Base-by-base conservation (phyloP, 2,113 vertebrate genomes). In the Campylorhamphus procurvoides region DNA sequence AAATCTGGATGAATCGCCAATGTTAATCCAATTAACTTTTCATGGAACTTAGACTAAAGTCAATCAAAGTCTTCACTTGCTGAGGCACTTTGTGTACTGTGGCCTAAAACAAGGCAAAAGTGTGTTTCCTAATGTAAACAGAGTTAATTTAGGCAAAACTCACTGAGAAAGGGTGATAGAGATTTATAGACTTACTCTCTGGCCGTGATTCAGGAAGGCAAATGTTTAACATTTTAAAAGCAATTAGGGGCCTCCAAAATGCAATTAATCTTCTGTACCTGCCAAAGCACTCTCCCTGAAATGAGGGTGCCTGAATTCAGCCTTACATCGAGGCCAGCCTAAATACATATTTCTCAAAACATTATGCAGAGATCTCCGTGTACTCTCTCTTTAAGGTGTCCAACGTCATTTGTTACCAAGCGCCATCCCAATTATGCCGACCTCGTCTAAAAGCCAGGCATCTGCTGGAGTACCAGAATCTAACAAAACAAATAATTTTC, bases 401-500 rank as follows among this genome's bases (percentile, higher is more conserved):
- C 94, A 88, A 94, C 62, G 69, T 95, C 96, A 97, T 84, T 95
- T 84, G 95, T 86, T 83, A 55, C 94, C 63, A 90, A 93, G 96
- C 22, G 28, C 10, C 33, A 96, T 77, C 96, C 95, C 90, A 95
- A 94, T 95, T 80, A 81, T 89, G 80, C 96, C 96, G 94, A 78
- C 89, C 90, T 87, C 50, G 90, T 49, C 91, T 96, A 84, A 97
- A 98, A 94, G 87, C 90, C 96, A 97, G 94, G 84, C 84, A 96
- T 97, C 96, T 97, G 81, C 83, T 82, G 28, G 91, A 97, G 89
- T 28, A 83, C 92, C 94, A 68, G 87, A 97, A 97, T 96, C 95
- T 90, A 98, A 98, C 97, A 97, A 98, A 98, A 98, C 98, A 98
- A 98, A 98, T 98, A 98, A 98, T 98, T 98, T 97, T 98, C 94